These are phyloP conservation scores for Lates calcarifer DNA, from an alignment of 2,113 vertebrate species.

Conservation along the genomic window DNA sequence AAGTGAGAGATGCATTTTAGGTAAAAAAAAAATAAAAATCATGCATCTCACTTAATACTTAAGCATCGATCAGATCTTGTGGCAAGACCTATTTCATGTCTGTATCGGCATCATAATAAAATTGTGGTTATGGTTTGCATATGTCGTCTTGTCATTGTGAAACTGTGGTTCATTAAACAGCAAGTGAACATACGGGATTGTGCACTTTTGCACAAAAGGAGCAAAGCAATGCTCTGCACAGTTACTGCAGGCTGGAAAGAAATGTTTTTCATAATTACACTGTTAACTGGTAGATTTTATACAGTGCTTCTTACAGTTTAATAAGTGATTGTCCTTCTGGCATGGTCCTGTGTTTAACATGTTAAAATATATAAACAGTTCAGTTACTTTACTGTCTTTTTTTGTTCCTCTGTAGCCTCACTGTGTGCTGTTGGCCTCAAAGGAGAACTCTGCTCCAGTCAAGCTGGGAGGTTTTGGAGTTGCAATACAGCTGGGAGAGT, in stretches of 20 bases:
- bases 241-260: background rate
- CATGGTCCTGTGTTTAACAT: background rate
- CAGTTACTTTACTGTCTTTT: background rate
- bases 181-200: background rate
- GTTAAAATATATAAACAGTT: background rate
- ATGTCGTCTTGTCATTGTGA: constrained; percentile 18
- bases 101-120: background rate
- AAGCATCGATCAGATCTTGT: background rate
- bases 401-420: constrained; percentile 63
- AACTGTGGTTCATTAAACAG: constrained; percentile 11
- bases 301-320: background rate
- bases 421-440: constrained; percentile 90
- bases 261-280: background rate
- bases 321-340: background rate
- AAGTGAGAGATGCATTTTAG: too few relatives aligned
- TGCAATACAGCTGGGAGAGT: constrained; percentile 98
- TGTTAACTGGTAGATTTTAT: background rate
- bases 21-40: too few relatives aligned
- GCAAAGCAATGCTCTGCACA: constrained; percentile 26
- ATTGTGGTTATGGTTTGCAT: constrained; percentile 17
- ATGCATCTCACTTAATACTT: background rate
- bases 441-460: constrained; percentile 98
- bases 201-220: constrained; percentile 56
- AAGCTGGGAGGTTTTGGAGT: constrained; percentile 99
- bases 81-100: background rate